Evolutionary conservation across 1,140 invertebrate genomes (phyloP).

Genomic region (Trinorchestia longiramus): DNA sequence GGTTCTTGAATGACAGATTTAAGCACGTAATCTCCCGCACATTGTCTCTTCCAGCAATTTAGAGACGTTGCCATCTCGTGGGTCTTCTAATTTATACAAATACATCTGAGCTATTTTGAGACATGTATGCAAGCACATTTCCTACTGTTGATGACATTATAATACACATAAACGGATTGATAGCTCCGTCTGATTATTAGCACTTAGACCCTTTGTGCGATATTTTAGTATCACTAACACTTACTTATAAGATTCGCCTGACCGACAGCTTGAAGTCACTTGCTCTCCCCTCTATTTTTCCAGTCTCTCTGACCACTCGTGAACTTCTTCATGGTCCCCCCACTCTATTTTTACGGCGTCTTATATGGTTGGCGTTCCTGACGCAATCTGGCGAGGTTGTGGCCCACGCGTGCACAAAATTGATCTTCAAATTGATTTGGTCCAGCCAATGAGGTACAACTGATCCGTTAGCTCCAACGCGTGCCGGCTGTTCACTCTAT

Average conservation of each 20-base stretch:
- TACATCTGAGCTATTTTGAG: too few relatives aligned
- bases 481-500: slow-evolving; percentile 39
- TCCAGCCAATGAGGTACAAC: slow-evolving; percentile 9
- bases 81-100: too few relatives aligned
- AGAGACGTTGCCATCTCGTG: too few relatives aligned
- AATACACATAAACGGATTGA: too few relatives aligned
- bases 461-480: slow-evolving; percentile 8
- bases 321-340: neutral
- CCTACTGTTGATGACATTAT: too few relatives aligned
- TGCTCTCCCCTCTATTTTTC: neutral
- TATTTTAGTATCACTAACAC: neutral
- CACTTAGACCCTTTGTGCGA: neutral
- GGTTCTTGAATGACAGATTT: too few relatives aligned
- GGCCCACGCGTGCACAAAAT: slow-evolving; percentile 46
- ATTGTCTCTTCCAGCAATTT: too few relatives aligned
- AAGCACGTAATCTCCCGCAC: too few relatives aligned
- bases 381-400: slow-evolving; percentile 18
- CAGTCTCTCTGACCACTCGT: neutral
- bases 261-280: neutral
- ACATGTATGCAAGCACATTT: too few relatives aligned
- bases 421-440: slow-evolving; percentile 49
- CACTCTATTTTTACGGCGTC: neutral
- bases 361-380: slow-evolving; percentile 10
- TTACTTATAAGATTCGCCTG: neutral
- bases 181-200: too few relatives aligned